phyloP scores from a whole-genome alignment of 1,140 invertebrate species.

The Meloidogyne floridensis region DNA sequence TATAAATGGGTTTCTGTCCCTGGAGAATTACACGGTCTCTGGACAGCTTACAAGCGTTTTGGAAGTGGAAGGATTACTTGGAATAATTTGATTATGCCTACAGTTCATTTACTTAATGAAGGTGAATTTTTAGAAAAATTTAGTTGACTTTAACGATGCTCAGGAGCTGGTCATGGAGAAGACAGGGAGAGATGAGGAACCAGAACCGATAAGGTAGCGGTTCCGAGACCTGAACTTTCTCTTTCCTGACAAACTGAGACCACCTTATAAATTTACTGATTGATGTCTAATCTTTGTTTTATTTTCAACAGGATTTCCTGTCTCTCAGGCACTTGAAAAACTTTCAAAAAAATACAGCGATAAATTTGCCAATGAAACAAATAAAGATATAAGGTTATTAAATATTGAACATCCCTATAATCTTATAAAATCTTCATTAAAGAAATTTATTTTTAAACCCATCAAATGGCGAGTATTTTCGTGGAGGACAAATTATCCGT shows the following conservation, averaged over 20 bases:
- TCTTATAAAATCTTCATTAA: conserved; percentile 23
- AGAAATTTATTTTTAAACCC: conserved; percentile 66
- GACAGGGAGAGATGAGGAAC: too few relatives aligned
- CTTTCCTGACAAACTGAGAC: too few relatives aligned
- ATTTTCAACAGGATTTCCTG: conserved; percentile 72
- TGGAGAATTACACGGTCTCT: conserved; percentile 84
- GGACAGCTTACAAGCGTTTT: conserved; percentile 79
- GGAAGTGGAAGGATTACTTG: conserved; percentile 76
- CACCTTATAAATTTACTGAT: not conserved
- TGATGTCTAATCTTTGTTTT: conserved; percentile 71
- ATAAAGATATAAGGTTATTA: conserved; percentile 44
- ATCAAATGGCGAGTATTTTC: conserved; percentile 65
- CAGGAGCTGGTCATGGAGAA: too few relatives aligned
- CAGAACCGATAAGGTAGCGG: too few relatives aligned
- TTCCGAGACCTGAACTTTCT: too few relatives aligned
- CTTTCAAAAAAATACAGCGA: conserved; percentile 69
- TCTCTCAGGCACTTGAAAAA: conserved; percentile 74
- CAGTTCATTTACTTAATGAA: conserved; percentile 68
- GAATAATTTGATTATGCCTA: conserved; percentile 78
- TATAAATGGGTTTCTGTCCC: conserved; percentile 69
- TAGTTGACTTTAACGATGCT: too few relatives aligned
- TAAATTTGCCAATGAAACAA: conserved; percentile 44
- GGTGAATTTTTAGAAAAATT: conserved; percentile 13
- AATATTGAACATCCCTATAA: not conserved
- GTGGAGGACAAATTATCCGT: conserved; percentile 67